phyloP scores from a whole-genome alignment of 2,888 invertebrate species.

The Aphodius sticticus region DNA sequence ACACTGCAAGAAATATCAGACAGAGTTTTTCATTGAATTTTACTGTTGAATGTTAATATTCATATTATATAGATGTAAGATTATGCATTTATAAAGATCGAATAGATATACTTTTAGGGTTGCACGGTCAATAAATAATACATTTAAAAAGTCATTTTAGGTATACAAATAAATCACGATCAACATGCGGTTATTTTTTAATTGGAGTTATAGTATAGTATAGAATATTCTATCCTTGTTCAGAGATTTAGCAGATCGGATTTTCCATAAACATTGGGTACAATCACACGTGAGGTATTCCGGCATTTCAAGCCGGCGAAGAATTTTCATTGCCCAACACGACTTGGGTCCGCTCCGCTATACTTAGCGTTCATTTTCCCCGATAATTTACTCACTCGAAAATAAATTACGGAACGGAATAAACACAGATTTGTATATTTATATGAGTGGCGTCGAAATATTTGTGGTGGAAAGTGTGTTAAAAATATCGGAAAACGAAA shows the following conservation, averaged over 20 bases:
- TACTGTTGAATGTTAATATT: background rate
- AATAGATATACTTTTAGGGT: too few relatives aligned
- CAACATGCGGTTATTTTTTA: too few relatives aligned
- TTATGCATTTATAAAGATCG: too few relatives aligned
- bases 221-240: too few relatives aligned
- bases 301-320: background rate
- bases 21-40: background rate
- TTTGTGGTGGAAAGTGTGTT: slow-evolving; percentile 20
- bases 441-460: slow-evolving; percentile 19
- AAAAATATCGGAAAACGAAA: slow-evolving; percentile 19
- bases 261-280: background rate
- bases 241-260: too few relatives aligned
- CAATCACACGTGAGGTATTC: background rate
- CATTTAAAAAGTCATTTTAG: too few relatives aligned
- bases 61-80: too few relatives aligned
- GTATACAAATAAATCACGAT: too few relatives aligned
- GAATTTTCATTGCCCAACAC: background rate
- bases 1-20: background rate
- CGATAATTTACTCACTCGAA: background rate
- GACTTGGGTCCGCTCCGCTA: background rate
- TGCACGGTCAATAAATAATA: too few relatives aligned
- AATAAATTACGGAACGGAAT: background rate
- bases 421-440: slow-evolving; percentile 15
- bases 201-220: too few relatives aligned
- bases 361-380: background rate